Percentiles rank a stretch among this genome's conserved stretches.
Evolutionary conservation across 2,113 vertebrate genomes (phyloP).

Genomic region (human): DNA sequence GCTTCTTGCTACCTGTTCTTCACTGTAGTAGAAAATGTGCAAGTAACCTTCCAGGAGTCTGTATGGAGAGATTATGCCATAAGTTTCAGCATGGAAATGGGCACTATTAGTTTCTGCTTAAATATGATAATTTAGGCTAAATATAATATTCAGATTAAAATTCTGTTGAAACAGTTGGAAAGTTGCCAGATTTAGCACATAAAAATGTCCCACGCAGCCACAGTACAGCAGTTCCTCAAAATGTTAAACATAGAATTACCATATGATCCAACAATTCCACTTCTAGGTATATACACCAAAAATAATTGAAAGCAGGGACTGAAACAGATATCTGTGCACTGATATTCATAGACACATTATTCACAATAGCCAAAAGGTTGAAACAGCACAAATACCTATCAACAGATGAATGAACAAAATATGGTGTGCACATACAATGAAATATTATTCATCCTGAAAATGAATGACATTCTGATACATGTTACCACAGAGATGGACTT

Average conservation of each 20-base stretch:
- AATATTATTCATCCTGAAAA: neutral
- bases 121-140: slow-evolving; percentile 41
- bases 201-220: slow-evolving; percentile 16
- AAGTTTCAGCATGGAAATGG: neutral
- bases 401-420: neutral
- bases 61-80: neutral
- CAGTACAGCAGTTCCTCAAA: neutral
- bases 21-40: neutral
- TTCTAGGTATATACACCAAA: neutral
- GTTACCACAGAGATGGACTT: neutral
- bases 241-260: neutral
- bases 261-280: neutral
- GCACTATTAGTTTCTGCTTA: slow-evolving; percentile 27
- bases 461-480: neutral
- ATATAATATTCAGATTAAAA: slow-evolving; percentile 52
- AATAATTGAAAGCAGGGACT: neutral
- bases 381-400: neutral
- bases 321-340: neutral
- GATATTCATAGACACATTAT: neutral
- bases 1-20: neutral
- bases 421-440: neutral
- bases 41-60: neutral
- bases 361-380: neutral
- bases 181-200: slow-evolving; percentile 39
- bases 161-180: slow-evolving; percentile 18